Base-by-base conservation (phyloP, 2,888 invertebrate species). In the Lasius platythorax region DNA sequence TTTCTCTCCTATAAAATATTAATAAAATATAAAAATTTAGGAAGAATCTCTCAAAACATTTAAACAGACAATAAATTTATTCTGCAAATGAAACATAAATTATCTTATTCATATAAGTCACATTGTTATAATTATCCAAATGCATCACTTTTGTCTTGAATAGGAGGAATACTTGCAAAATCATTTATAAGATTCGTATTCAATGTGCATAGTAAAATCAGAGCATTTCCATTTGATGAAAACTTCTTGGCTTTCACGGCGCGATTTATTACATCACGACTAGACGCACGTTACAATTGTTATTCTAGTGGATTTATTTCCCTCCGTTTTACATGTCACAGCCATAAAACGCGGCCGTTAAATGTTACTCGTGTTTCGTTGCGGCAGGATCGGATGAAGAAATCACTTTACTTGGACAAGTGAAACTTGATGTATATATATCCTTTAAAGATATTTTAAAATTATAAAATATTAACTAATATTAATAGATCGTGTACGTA, bases 181-280 rank as follows among this genome's bases (percentile, higher is more conserved):
- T 79, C 70, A 79, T 79, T 79, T 72, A 72, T 79, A 79, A 79
- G 72, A 37, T 72, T 79, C 23, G 37, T 43, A 78, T 70, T 78
- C 46, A 61, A 61, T 46, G 46, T 18, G 72, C 72, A 72, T 33
- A 37, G n/a, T 81, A 73, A 73, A 81, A 72, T 73, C 73, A 70
- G 73, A 50, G 37, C 37, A 81, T 81, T 81, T 81, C 73, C 73
- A 81, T 81, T 81, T 81, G 79, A 81, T 81, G 73, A 81, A 81
- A 81, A 73, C 79, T 73, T 23, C 79, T 81, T 81, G 79, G 73
- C 73, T 81, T 81, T 81, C 73, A 73, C 15, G 46, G 73, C 46
- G 73, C 61, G 73, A 81, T 81, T 81, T 81, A 81, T 81, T 79
- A 79, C 79, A 43, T 79, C 79, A 72, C 58, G 43, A 63, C 79